Evolutionary conservation across 2,113 vertebrate species (phyloP), one percentile per base, ranked within the genome.

Genomic region (Esox niger): DNA sequence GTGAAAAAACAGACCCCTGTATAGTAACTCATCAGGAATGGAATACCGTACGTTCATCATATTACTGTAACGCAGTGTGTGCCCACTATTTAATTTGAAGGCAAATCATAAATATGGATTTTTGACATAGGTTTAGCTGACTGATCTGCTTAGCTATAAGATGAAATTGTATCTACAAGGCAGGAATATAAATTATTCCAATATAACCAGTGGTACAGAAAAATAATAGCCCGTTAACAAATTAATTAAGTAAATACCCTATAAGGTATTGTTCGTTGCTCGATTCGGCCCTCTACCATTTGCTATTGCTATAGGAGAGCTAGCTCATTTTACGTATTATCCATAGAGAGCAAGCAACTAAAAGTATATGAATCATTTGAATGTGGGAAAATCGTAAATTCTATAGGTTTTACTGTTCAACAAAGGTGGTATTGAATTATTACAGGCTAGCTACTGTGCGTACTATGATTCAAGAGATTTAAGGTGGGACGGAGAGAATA

Each of bases 401-500:
- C 56, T 29, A 58, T 26, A 59, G 30, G 6, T 20, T 30, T 29
- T 59, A 56, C 26, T 58, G 15, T 20, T 59, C 13, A 30, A 59
- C 29, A 17, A n/a, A 29, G 57, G 31, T 15, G 6, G 26, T 31
- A 29, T 59, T 59, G 27, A 31, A 29, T 57, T 17, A 43, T 17
- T 15, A 43, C 17, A 5, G 11, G 38, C n/a, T n/a, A n/a, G n/a
- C n/a, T n/a, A n/a, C 52, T 55, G 47, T 9, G 52, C 23, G 35
- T 23, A 27, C 60, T 55, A 38, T 62, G 43, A 68, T 55, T 43
- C 60, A 68, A 43, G 25, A 27, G 64, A 57, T 56, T 74, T 46
- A 63, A 71, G 69, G 68, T 60, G 38, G 26, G 66, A 69, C 54
- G 63, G 64, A 56, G 38, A 33, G 62, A 64, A 62, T 30, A 33